phyloP scores from a whole-genome alignment of 2,888 invertebrate species.

The Eristalis arbustorum region DNA sequence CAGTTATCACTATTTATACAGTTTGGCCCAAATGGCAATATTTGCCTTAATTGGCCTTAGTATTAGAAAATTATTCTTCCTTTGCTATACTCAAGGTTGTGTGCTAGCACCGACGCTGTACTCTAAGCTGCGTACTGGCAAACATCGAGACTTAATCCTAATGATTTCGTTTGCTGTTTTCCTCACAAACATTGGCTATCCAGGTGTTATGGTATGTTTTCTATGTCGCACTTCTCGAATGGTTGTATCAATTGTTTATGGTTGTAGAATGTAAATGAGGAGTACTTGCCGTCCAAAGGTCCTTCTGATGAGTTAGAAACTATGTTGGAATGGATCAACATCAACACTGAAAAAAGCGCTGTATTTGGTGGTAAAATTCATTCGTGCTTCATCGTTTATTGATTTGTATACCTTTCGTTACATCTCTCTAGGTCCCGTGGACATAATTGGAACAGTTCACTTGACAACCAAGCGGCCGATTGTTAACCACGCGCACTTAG shows the following conservation, averaged over 20 bases:
- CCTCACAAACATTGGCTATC: conserved; percentile 80
- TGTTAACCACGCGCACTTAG: conserved; percentile 93
- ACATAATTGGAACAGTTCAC: conserved; percentile 90
- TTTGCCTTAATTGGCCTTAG: conserved; percentile 81
- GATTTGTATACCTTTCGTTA: neutral
- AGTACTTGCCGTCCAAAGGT: conserved; percentile 84
- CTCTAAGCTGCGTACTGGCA: conserved; percentile 82
- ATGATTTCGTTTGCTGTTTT: conserved; percentile 80
- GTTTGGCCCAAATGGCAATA: conserved; percentile 85
- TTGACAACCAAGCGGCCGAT: conserved; percentile 88
- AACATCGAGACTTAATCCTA: conserved; percentile 79
- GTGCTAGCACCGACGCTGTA: conserved; percentile 86
- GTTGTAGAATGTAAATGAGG: conserved; percentile 77
- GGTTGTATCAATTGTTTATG: neutral
- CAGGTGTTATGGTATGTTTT: conserved; percentile 76
- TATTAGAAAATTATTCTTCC: conserved; percentile 78
- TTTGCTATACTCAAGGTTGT: conserved; percentile 79
- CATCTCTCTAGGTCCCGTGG: conserved; percentile 85
- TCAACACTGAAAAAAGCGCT: conserved; percentile 83
- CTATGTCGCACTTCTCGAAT: neutral
- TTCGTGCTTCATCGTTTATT: neutral
- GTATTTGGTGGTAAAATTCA: conserved; percentile 84
- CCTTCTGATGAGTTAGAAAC: conserved; percentile 87
- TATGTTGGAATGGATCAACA: conserved; percentile 88
- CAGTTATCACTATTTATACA: conserved; percentile 82